Evolutionary conservation across 2,888 invertebrate species (phyloP).

Genomic region (Chorisops tibialis): DNA sequence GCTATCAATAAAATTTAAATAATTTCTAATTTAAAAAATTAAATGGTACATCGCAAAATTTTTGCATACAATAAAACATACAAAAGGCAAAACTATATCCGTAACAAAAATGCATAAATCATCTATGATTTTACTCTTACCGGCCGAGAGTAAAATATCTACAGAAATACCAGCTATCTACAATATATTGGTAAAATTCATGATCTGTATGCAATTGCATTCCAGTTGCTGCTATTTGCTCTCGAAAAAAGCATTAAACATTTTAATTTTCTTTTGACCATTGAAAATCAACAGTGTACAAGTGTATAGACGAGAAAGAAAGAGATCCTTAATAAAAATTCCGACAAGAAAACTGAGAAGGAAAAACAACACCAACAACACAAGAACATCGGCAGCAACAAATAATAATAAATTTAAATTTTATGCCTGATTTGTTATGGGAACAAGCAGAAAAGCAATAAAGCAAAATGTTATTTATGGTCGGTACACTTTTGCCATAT

Average conservation of each 20-base stretch:
- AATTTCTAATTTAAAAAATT: no score
- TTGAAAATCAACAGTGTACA: background rate
- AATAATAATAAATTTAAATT: constrained; percentile 8
- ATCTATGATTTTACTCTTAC: background rate
- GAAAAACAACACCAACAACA: background rate
- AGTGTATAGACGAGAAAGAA: background rate
- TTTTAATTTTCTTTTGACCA: constrained; percentile 3
- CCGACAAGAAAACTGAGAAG: background rate
- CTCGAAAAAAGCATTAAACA: constrained; percentile 2
- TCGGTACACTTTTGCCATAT: background rate
- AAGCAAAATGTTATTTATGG: background rate
- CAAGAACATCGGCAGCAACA: background rate
- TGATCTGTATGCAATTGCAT: background rate
- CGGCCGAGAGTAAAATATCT: background rate
- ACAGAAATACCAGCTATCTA: background rate
- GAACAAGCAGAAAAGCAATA: background rate
- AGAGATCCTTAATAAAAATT: background rate
- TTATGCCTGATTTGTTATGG: constrained; percentile 9
- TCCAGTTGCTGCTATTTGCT: background rate
- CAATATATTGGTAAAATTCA: background rate
- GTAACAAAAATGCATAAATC: constrained; percentile 9
- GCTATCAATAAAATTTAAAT: no score
- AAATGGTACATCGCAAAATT: no score
- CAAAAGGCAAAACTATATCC: background rate
- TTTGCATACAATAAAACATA: no score